Evolutionary conservation across 2,888 invertebrate species (phyloP), one percentile per base, ranked within the genome.

Genomic region (Dicyrtomina minuta): DNA sequence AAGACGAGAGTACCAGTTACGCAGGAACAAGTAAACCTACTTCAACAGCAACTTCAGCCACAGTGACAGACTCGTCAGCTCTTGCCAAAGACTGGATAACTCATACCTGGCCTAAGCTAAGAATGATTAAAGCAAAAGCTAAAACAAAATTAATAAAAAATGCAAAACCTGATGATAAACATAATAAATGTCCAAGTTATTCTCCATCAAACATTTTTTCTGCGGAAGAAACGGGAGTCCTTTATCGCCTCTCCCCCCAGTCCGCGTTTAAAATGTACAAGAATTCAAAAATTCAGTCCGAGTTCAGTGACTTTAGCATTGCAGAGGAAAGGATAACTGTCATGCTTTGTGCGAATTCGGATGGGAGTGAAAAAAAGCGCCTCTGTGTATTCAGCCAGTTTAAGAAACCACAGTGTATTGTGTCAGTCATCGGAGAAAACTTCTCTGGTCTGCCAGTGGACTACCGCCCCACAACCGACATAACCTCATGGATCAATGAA

Each of bases 51-150:
- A 46, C 3, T 6, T 46, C 4, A 46, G 4, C 46, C 46, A n/a
- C n/a, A n/a, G 33, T 5, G 33, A 33, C 33, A 3, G 33, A 33
- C 33, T 33, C 33, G 17, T 33, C 43, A n/a, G 22, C 41, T 8
- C n/a, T 43, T 17, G 60, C 60, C 2, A 13, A 41, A 10, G 60
- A 60, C 24, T 60, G 60, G 60, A 41, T 60, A 20, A n/a, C n/a
- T 22, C 43, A 41, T 20, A 43, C 60, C 8, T 60, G 60, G 60
- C 43, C 43, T 10, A 60, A 60, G 15, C 6, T 41, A 13, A 39
- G 60, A 15, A 24, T 3, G 33, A n/a, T 8, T 33, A 33, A 33
- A 33, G 33, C 33, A 33, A 33, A 8, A n/a, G 10, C 20, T n/a
- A 12, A 33, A 33, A 33, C 33, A 33, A 3, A 33, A 33, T 8